Base-by-base conservation (phyloP, 2,797 vertebrate genomes). In the Erithacus rubecula region DNA sequence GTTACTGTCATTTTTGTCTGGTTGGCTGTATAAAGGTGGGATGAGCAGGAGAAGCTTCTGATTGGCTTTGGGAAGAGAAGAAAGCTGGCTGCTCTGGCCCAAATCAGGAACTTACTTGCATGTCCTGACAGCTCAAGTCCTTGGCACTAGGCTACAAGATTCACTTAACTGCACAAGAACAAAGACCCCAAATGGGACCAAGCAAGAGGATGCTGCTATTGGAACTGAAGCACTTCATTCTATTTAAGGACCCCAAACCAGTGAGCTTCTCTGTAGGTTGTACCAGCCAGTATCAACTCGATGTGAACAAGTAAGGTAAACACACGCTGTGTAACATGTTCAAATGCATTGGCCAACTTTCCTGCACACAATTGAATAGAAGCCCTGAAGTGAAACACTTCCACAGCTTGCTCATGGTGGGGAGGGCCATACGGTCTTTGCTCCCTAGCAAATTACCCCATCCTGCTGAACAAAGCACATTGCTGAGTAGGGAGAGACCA, bases 111-210 rank as follows among this genome's bases (percentile, higher is more conserved):
- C 5, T 30, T 68, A 10, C n/a, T 63, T 90, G 21, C 47, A 71
- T 39, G n/a, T 80, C 27, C 32, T 56, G 39, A 37, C 22, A 79
- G 24, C 13, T 59, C 59, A 69, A 49, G 62, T 26, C 20, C 17
- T 52, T 39, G 10, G 23, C 15, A 36, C 10, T 67, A 0, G 0
- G 20, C 26, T 27, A 64, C 14, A 55, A 15, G 15, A n/a, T 18
- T 78, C 20, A 47, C 15, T 26, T 68, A 41, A 32, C 9, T 47
- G n/a, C 13, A 15, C 8, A 39, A 81, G 47, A 51, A 16, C 10
- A 21, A 53, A 52, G 44, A 59, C 9, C 32, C 21, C 15, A 12
- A 12, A 2, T 8, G 15, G 39, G 51, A 71, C 23, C 23, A 56
- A 56, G 10, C 3, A 52, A 83, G 59, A 30, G 16, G 2, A 4